A percentile compares a stretch with the other conserved stretches of the same genome.
These are phyloP conservation scores for Aleiodes alternator DNA, from an alignment of 2,888 invertebrate species.

Conservation along the genomic window DNA sequence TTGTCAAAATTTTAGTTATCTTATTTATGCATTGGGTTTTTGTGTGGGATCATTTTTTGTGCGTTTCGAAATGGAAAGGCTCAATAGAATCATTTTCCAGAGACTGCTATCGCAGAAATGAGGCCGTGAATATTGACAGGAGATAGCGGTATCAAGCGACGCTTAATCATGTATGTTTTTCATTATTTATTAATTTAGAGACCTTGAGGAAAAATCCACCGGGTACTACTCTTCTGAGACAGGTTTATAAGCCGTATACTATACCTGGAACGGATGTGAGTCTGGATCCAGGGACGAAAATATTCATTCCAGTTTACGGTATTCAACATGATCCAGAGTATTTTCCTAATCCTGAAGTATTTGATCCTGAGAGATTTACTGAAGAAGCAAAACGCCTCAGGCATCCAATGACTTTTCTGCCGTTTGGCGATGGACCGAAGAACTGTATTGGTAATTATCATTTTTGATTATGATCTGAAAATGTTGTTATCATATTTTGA, in stretches of 20 bases:
- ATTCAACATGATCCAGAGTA: constrained; percentile 49
- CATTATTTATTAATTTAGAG: constrained; percentile 55
- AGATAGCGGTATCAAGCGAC: too few species aligned
- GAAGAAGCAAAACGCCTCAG: constrained; percentile 55
- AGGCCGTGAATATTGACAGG: too few species aligned
- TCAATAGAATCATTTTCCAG: too few species aligned
- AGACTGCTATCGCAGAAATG: too few species aligned
- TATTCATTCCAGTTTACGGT: constrained; percentile 46
- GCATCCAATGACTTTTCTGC: constrained; percentile 61
- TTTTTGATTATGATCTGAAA: too few species aligned
- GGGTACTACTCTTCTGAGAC: constrained; percentile 63
- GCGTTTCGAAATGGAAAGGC: too few species aligned
- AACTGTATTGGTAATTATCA: constrained; percentile 66
- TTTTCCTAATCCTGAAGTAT: constrained; percentile 60
- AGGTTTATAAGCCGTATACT: constrained; percentile 57
- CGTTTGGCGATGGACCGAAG: constrained; percentile 68
- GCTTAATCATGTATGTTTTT: too few species aligned
- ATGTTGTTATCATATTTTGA: constrained; percentile 32
- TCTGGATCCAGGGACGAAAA: constrained; percentile 42
- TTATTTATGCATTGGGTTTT: too few species aligned
- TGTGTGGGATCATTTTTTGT: too few species aligned
- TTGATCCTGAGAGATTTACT: constrained; percentile 64
- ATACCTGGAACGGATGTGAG: constrained; percentile 47
- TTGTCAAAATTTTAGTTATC: too few species aligned
- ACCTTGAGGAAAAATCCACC: constrained; percentile 75